Percentiles rank a stretch among this genome's conserved stretches.
phyloP scores from a whole-genome alignment of 2,797 vertebrate species.

The Linurgus olivaceus region DNA sequence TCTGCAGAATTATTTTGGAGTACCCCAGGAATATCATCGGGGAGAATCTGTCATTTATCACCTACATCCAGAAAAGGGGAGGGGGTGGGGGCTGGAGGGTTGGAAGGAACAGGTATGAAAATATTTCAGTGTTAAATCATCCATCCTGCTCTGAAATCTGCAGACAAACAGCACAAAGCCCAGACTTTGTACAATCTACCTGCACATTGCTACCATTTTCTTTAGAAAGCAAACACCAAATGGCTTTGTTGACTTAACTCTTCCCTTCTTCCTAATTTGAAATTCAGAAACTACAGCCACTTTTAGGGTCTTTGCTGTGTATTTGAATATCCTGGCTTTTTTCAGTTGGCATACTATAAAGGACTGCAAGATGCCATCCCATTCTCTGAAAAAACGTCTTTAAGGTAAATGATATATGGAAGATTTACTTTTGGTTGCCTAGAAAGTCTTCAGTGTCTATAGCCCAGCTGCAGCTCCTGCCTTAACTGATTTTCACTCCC shows the following conservation, averaged over 20 bases:
- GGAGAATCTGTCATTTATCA: constrained; percentile 51
- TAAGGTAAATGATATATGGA: neutral
- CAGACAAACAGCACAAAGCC: neutral
- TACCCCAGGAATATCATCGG: constrained; percentile 39
- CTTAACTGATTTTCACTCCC: neutral
- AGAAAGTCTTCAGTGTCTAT: neutral
- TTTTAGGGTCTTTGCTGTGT: neutral
- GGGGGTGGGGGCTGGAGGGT: fast-evolving
- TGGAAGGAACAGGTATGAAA: neutral
- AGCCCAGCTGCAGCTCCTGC: neutral
- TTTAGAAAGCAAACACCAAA: neutral
- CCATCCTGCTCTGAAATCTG: neutral
- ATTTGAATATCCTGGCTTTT: neutral
- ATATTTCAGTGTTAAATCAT: neutral
- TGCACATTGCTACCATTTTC: neutral
- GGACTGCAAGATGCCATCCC: neutral
- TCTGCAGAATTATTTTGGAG: constrained; percentile 61
- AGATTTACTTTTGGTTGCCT: neutral
- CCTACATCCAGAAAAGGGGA: neutral
- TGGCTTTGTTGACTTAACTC: neutral
- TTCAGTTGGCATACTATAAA: neutral
- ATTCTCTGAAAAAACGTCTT: neutral
- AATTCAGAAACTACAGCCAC: neutral
- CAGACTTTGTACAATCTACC: neutral
- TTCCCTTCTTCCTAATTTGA: neutral